Evolutionary conservation across 1,140 invertebrate genomes (phyloP).

Genomic region (Dreissena rostriformis): DNA sequence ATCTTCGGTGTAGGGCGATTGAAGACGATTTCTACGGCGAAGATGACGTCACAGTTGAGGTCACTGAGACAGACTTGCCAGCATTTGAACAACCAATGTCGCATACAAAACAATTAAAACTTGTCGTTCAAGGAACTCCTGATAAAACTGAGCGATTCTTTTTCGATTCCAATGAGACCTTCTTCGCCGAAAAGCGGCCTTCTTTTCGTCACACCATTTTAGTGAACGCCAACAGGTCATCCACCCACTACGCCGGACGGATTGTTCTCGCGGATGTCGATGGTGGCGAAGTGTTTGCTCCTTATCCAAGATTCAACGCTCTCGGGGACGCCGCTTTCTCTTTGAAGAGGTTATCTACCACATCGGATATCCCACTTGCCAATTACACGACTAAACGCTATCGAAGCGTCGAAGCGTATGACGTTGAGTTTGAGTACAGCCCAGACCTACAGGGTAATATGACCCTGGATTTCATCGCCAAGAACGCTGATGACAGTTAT

Average conservation of each 20-base stretch:
- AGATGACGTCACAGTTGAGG: conserved; percentile 25
- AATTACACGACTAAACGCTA: conserved; percentile 15
- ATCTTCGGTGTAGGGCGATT: conserved; percentile 2
- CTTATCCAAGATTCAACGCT: not conserved
- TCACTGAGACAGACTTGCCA: conserved; percentile 27
- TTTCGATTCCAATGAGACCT: conserved; percentile 20
- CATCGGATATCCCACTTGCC: not conserved
- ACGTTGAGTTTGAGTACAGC: conserved; percentile 2
- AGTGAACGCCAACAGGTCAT: conserved; percentile 29
- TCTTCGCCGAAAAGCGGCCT: conserved; percentile 1
- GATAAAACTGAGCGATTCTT: conserved; percentile 25
- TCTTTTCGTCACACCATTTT: not conserved
- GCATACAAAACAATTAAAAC: conserved; percentile 4
- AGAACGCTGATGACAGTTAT: not conserved
- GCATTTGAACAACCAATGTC: conserved; percentile 3
- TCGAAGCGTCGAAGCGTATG: not conserved
- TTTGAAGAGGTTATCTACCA: not conserved
- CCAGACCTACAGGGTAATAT: conserved; percentile 19
- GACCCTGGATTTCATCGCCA: conserved; percentile 14
- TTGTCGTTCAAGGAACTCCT: not conserved
- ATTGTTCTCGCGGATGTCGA: conserved; percentile 42
- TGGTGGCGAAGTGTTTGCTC: conserved; percentile 2
- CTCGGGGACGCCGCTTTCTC: conserved; percentile 14
- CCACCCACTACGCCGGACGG: not conserved
- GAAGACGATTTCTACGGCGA: conserved; percentile 24